Evolutionary conservation across 2,797 vertebrate species (phyloP).

Genomic region (Odontamblyopus rebecca): DNA sequence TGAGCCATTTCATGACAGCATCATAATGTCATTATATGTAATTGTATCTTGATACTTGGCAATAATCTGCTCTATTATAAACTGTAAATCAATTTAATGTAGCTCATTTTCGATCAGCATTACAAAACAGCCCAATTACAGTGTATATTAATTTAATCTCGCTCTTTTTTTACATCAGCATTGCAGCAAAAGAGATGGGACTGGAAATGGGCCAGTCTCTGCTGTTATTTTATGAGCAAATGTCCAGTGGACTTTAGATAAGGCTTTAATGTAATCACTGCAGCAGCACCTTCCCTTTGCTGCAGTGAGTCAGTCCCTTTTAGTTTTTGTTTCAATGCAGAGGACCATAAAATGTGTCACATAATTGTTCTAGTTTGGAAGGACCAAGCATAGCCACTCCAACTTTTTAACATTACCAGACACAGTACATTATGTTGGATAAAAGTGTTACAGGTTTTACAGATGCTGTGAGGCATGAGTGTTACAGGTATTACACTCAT

Average conservation of each 20-base stretch:
- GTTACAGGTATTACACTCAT: too few species aligned
- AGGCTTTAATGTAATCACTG: neutral
- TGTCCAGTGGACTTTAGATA: neutral
- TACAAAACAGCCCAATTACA: slow-evolving; percentile 1
- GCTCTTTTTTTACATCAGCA: slow-evolving; percentile 32
- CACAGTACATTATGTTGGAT: too few species aligned
- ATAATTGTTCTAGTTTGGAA: too few species aligned
- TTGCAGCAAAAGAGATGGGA: slow-evolving; percentile 47
- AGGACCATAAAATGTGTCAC: too few species aligned
- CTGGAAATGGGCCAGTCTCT: slow-evolving; percentile 48
- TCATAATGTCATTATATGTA: too few species aligned
- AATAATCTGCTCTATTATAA: neutral
- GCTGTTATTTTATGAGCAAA: slow-evolving; percentile 15
- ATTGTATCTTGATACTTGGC: too few species aligned
- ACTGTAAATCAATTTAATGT: neutral
- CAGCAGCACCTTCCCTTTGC: neutral
- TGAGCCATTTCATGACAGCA: too few species aligned
- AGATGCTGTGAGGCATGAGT: too few species aligned
- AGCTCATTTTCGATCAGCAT: slow-evolving; percentile 32
- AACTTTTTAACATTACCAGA: too few species aligned
- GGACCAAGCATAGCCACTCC: too few species aligned
- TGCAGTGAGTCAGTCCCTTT: neutral
- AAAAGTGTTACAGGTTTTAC: too few species aligned
- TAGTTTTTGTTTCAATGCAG: neutral
- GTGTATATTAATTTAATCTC: neutral